Percentiles rank a stretch among this genome's conserved stretches.
Evolutionary conservation across 2,888 invertebrate species (phyloP).

Genomic region (Chrysopilus asiliformis): DNA sequence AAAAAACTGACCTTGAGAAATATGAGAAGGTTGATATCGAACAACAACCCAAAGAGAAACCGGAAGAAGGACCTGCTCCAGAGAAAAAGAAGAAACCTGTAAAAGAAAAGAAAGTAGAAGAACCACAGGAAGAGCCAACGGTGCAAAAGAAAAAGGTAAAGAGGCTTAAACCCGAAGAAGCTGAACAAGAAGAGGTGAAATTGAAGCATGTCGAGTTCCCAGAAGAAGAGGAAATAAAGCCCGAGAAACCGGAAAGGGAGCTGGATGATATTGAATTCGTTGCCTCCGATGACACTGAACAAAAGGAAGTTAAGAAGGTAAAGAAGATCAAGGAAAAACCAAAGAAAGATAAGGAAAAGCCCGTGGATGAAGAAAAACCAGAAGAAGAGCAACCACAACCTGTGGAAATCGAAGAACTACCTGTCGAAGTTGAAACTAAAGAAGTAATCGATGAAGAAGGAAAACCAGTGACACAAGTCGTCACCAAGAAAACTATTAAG

Average conservation of each 20-base stretch:
- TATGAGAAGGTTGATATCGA: conserved; percentile 24
- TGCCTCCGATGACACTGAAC: conserved; percentile 10
- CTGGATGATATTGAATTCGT: conserved; percentile 17
- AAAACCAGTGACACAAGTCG: conserved; percentile 28
- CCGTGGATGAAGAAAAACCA: conserved; percentile 25
- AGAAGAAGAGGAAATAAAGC: too few species aligned
- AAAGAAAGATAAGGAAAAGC: conserved; percentile 22
- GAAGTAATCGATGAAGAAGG: conserved; percentile 25
- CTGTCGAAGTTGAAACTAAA: conserved; percentile 22
- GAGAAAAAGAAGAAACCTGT: conserved; percentile 12
- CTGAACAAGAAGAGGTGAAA: conserved; percentile 25
- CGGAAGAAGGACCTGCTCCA: conserved; percentile 15
- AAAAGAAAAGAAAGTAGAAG: conserved; percentile 16
- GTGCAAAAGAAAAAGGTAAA: too few species aligned
- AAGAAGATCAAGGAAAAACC: conserved; percentile 26
- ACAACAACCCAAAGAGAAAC: conserved; percentile 19
- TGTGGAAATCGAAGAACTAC: conserved; percentile 15
- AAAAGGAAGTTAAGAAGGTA: conserved; percentile 24
- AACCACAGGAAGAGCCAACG: conserved; percentile 3
- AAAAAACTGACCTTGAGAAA: conserved; percentile 24
- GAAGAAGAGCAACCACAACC: conserved; percentile 16
- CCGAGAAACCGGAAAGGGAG: conserved; percentile 25
- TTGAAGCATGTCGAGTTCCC: conserved; percentile 3
- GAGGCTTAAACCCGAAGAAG: conserved; percentile 6
- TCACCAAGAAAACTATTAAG: conserved; percentile 37